Base-by-base conservation (phyloP, 2,888 invertebrate genomes). In the Callinectes sapidus region DNA sequence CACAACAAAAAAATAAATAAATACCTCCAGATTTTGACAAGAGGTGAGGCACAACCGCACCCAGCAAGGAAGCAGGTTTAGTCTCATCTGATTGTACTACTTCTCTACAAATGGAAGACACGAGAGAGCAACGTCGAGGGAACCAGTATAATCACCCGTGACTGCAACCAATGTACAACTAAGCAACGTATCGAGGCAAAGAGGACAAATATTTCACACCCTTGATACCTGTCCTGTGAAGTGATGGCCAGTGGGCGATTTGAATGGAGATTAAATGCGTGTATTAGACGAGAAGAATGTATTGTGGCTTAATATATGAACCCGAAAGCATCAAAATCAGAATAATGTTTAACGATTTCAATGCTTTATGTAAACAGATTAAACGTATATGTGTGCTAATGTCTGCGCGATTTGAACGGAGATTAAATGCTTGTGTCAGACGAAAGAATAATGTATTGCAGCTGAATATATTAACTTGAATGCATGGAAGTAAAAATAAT, bases 1-100 rank as follows among this genome's bases (percentile, higher is more conserved):
- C 1, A 13, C 28, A 71, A 71, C 39, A 39, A 71, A 71, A 71
- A n/a, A n/a, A n/a, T n/a, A n/a, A n/a, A n/a, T n/a, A n/a, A 71
- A 71, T 61, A 61, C 23, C 23, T 28, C 71, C 71, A 28, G 28
- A 1, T 71, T 71, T 71, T 71, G 71, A 71, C 28, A 71, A n/a
- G 71, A 71, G 28, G 2, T 13, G n/a, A 71, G 71, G 28, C 28
- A 71, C 71, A n/a, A 71, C 71, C 13, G 13, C 71, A 28, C 28
- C 71, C 28, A 71, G 28, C 71, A n/a, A 71, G n/a, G 71, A 71
- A 71, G 71, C 71, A 71, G 71, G 71, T 71, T 71, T 71, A 13
- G 13, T 23, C 71, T n/a, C 71, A 28, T 23, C 28, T 10, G 23
- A 23, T 61, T 2, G 23, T 16, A 23, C 23, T 23, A 23, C 23